Base-by-base conservation (phyloP, 2,113 vertebrate species). In the Charadrius vociferus region DNA sequence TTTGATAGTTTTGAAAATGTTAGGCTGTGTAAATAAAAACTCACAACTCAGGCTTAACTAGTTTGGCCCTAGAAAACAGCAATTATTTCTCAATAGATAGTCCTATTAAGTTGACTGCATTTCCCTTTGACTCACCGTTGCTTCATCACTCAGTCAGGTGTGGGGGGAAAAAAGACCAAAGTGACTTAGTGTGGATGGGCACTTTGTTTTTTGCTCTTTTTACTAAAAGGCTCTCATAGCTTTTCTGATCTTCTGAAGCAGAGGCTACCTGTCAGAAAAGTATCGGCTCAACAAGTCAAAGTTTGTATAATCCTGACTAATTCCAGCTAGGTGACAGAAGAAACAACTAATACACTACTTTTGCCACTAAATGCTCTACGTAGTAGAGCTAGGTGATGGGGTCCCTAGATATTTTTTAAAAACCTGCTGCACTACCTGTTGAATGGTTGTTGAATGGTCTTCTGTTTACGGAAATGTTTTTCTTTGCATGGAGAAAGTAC, bases 81-180 rank as follows among this genome's bases (percentile, higher is more conserved):
- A 77, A 75, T 90, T 93, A 95, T 85, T 93, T 96, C 66, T 91
- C 52, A 50, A 49, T 82, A 90, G 45, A 39, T 72, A 71, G 21
- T 81, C 21, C 30, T 71, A 0, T 79, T 91, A 89, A 87, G 29
- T 52, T 81, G 58, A 24, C 7, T 36, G 36, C 55, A 15, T 80
- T 95, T 58, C 18, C 8, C 7, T 8, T 91, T 94, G 81, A 68
- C 39, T 94, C 74, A 71, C 11, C 6, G 12, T 55, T 82, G 21
- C 27, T 82, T 93, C 30, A 26, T 61, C 82, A 80, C 30, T 6
- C 26, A 72, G 30, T 37, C 27, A 73, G 13, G 11, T 72, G 32
- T 79, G 20, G 20, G 20, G 20, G 9, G 5, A 3, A 50, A 55
- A 67, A 62, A 66, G 4, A 0, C 9, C 1, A 0, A 45, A 59